Conservation (phyloP, 1,140 invertebrate species). For the Littorina saxatilis region DNA sequence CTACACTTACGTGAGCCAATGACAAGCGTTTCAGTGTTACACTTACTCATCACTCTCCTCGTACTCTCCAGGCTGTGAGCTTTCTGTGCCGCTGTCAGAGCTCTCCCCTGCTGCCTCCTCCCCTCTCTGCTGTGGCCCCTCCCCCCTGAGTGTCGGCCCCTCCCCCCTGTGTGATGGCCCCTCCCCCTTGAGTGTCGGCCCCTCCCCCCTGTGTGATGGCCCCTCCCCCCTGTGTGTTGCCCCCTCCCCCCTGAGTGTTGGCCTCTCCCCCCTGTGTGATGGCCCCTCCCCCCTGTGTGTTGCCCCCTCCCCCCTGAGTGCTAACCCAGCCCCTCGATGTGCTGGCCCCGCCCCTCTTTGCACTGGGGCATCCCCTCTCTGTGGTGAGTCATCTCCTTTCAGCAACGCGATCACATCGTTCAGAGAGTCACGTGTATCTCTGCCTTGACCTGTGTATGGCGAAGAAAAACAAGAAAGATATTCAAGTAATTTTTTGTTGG, state of each 20-base stretch:
- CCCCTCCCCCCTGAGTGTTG: slow-evolving; percentile 44
- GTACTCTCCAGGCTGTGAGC: slow-evolving; percentile 54
- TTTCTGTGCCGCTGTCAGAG: slow-evolving; percentile 44
- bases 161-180: slow-evolving; percentile 5
- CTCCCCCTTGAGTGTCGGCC: slow-evolving; percentile 28
- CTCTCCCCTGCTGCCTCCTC: slow-evolving; percentile 41
- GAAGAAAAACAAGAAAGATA: too few species aligned
- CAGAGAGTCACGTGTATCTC: slow-evolving; percentile 50
- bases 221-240: too few species aligned
- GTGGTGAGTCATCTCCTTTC: slow-evolving; percentile 12
- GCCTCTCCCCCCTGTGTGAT: slow-evolving; percentile 13
- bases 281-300: slow-evolving; percentile 2
- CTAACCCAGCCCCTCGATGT: slow-evolving; percentile 22
- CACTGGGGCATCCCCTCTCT: background rate
- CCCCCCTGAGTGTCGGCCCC: slow-evolving; percentile 31
- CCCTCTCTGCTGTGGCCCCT: slow-evolving; percentile 1
- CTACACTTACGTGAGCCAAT: too few species aligned
- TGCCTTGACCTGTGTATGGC: background rate
- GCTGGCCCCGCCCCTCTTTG: background rate
- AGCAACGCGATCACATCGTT: slow-evolving; percentile 57
- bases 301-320: slow-evolving; percentile 45
- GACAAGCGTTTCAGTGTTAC: too few species aligned
- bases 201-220: slow-evolving; percentile 8
- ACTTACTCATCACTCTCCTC: slow-evolving; percentile 66
- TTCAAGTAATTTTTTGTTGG: too few species aligned